A percentile compares a stretch with the other conserved stretches of the same genome.
Evolutionary conservation across 2,888 invertebrate species (phyloP).

Genomic region (Drosophila borealis): DNA sequence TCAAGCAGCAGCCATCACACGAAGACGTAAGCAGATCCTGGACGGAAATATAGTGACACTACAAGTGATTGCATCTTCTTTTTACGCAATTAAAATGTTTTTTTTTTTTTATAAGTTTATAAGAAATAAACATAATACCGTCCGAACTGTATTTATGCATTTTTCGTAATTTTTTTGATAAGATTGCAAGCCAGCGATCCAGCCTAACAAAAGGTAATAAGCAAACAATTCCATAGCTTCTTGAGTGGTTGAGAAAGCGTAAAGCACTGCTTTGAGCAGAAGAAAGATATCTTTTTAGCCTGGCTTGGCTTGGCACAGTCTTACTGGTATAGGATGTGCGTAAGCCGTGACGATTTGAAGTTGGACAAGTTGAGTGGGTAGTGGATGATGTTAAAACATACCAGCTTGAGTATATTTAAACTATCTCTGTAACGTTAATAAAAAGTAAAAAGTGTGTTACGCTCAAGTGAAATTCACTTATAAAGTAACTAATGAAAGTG

Average conservation of each 20-base stretch:
- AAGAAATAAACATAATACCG: conserved; percentile 42
- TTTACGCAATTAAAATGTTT: not conserved
- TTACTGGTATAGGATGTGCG: conserved; percentile 23
- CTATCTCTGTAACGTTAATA: conserved; percentile 6
- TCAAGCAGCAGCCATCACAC: conserved; percentile 59
- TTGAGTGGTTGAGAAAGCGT: conserved; percentile 65
- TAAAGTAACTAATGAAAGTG: not conserved
- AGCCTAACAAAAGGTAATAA: conserved; percentile 9
- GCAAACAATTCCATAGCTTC: conserved; percentile 36
- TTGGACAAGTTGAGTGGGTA: conserved; percentile 7
- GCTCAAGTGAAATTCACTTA: conserved; percentile 27
- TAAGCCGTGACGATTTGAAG: conserved; percentile 29
- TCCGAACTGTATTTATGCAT: not conserved
- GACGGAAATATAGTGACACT: conserved; percentile 2
- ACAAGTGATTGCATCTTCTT: not conserved
- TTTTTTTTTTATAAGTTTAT: conserved; percentile 31
- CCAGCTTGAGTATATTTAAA: conserved; percentile 1
- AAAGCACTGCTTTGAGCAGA: conserved; percentile 28
- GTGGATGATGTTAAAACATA: conserved; percentile 31
- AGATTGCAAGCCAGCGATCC: not conserved
- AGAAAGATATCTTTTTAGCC: not conserved
- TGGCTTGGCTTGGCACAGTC: not conserved
- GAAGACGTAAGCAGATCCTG: conserved; percentile 32
- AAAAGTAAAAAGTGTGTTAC: conserved; percentile 18
- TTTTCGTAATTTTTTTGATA: not conserved